Percentiles rank a stretch among this genome's conserved stretches.
These are phyloP conservation scores for Camptogramma bilineatum DNA, from an alignment of 2,888 invertebrate genomes.

Conservation along the genomic window DNA sequence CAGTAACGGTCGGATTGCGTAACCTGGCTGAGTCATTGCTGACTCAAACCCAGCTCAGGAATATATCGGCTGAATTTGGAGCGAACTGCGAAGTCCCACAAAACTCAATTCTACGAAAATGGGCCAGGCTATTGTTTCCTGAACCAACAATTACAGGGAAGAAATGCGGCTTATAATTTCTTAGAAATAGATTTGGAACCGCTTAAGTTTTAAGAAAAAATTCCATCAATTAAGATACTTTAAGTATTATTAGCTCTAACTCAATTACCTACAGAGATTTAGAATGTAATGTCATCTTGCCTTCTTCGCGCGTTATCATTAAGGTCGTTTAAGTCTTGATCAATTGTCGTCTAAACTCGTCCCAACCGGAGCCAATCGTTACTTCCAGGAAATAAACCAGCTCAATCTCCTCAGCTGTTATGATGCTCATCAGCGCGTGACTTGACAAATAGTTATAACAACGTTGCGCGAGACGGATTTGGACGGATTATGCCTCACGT, in stretches of 20 bases:
- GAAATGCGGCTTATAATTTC: neutral
- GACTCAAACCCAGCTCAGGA: conserved; percentile 38
- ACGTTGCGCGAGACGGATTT: conserved; percentile 58
- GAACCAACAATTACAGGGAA: neutral
- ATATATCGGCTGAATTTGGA: conserved; percentile 21
- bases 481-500: conserved; percentile 51
- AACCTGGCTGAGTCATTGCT: conserved; percentile 63
- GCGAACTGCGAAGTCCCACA: neutral
- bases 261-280: neutral
- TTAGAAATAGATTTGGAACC: neutral
- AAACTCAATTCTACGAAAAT: conserved; percentile 1
- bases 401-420: conserved; percentile 17
- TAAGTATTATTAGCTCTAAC: neutral
- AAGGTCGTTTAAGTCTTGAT: conserved; percentile 1
- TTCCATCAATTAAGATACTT: neutral
- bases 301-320: neutral
- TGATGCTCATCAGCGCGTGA: conserved; percentile 66
- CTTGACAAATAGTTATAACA: conserved; percentile 64
- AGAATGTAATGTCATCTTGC: neutral
- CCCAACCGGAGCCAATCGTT: neutral
- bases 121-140: neutral
- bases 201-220: neutral
- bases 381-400: conserved; percentile 25
- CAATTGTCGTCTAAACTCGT: neutral
- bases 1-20: conserved; percentile 64